phyloP scores from a whole-genome alignment of 2,888 invertebrate genomes.

The Amblyjoppa proteus region DNA sequence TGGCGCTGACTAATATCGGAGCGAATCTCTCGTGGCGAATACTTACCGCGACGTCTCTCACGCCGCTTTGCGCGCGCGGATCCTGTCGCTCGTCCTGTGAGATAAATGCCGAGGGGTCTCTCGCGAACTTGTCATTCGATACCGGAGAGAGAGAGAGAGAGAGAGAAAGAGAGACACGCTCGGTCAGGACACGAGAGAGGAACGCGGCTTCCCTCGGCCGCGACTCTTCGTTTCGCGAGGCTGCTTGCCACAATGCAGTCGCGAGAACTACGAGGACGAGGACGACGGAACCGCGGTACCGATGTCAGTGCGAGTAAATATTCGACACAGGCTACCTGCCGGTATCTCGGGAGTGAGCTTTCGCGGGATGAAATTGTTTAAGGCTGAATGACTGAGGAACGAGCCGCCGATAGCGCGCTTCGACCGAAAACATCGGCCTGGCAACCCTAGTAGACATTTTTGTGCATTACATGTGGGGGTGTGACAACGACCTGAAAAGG shows the following conservation, averaged over 20 bases:
- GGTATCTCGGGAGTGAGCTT: neutral
- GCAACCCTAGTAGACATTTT: no score
- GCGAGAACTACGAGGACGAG: constrained; percentile 45
- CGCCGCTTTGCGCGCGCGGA: constrained; percentile 7
- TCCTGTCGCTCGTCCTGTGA: constrained; percentile 37
- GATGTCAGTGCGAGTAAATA: constrained; percentile 25
- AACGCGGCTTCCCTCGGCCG: constrained; percentile 9
- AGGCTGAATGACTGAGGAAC: neutral
- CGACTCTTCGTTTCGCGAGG: constrained; percentile 2
- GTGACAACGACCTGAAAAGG: no score
- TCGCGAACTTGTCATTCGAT: constrained; percentile 60
- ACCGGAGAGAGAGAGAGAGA: constrained; percentile 13
- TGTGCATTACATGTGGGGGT: no score
- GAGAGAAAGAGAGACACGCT: neutral
- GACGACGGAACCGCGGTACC: constrained; percentile 10
- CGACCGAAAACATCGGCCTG: no score
- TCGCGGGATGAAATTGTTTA: neutral
- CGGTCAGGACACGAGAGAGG: constrained; percentile 15
- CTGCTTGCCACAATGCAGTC: neutral
- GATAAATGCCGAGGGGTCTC: constrained; percentile 53
- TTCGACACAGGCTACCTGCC: constrained; percentile 11
- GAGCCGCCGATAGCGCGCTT: neutral
- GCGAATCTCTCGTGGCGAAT: constrained; percentile 38
- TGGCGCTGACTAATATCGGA: constrained; percentile 63
- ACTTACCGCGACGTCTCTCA: constrained; percentile 5